phyloP scores from a whole-genome alignment of 2,113 vertebrate species.

The Pithys albifrons region DNA sequence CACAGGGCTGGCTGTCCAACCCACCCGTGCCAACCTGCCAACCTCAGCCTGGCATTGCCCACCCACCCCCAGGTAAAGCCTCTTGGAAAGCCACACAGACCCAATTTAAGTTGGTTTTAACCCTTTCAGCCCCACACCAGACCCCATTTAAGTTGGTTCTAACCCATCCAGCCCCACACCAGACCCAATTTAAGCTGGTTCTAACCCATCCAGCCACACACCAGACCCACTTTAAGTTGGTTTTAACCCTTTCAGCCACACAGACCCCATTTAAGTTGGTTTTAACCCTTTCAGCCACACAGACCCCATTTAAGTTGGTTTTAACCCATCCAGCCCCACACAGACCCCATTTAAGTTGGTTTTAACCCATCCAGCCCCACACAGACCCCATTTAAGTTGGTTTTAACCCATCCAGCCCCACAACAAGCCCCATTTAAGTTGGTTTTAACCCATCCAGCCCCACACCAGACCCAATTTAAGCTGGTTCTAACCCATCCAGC shows the following conservation, averaged over 20 bases:
- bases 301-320: not conserved
- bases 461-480: not conserved
- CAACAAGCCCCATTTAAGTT: not conserved
- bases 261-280: too few relatives aligned
- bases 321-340: not conserved
- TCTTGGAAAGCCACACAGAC: accelerated
- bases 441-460: not conserved
- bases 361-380: not conserved
- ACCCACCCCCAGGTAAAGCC: not conserved
- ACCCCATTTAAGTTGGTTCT: not conserved
- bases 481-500: too few relatives aligned
- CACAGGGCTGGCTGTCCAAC: accelerated
- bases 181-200: too few relatives aligned
- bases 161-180: not conserved
- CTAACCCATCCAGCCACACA: not conserved
- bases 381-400: not conserved
- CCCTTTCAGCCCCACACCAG: not conserved
- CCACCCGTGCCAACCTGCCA: accelerated
- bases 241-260: not conserved
- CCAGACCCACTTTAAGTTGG: too few relatives aligned
- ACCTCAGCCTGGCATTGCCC: accelerated
- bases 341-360: not conserved
- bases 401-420: too few relatives aligned
- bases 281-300: not conserved
- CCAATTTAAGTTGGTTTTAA: not conserved